A percentile compares a stretch with the other conserved stretches of the same genome.
phyloP scores from a whole-genome alignment of 2,888 invertebrate species.

The Drosophila peninsularis region DNA sequence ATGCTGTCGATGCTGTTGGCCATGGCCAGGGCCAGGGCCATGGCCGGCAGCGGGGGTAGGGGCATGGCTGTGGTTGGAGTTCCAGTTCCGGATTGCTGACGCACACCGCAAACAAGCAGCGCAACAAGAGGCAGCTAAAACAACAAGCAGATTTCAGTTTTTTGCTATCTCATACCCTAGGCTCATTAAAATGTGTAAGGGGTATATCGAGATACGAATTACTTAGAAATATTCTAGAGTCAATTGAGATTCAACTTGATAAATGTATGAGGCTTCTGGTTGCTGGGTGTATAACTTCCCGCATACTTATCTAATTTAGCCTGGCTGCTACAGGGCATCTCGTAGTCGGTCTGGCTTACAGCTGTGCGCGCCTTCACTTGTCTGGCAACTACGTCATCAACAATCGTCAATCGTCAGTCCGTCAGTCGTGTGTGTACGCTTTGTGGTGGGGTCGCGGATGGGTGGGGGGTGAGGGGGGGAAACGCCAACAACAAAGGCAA shows the following conservation, averaged over 20 bases:
- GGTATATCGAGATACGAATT: neutral
- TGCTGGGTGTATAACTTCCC: neutral
- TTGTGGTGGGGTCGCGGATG: neutral
- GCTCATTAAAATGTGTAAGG: neutral
- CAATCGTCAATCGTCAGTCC: slow-evolving; percentile 42
- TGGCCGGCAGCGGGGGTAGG: neutral
- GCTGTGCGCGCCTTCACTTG: neutral
- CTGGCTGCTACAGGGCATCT: slow-evolving; percentile 16
- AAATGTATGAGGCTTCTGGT: rapidly evolving
- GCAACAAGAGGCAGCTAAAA: slow-evolving; percentile 42
- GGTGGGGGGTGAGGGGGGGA: neutral
- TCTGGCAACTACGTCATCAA: slow-evolving; percentile 44
- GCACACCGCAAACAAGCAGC: slow-evolving; percentile 29
- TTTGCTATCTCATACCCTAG: slow-evolving; percentile 17
- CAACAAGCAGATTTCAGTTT: slow-evolving; percentile 28
- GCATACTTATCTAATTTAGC: neutral
- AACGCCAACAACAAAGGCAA: slow-evolving; percentile 29
- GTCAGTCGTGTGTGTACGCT: slow-evolving; percentile 22
- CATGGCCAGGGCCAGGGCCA: neutral
- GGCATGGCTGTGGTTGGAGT: slow-evolving; percentile 31
- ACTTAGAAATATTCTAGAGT: neutral
- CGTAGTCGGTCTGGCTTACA: neutral
- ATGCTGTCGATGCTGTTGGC: slow-evolving; percentile 14
- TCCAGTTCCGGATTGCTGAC: slow-evolving; percentile 56
- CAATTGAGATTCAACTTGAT: neutral